Evolutionary conservation across 1,140 invertebrate species (phyloP), one percentile per base, ranked within the genome.

Genomic region (Drosophila prosaltans): DNA sequence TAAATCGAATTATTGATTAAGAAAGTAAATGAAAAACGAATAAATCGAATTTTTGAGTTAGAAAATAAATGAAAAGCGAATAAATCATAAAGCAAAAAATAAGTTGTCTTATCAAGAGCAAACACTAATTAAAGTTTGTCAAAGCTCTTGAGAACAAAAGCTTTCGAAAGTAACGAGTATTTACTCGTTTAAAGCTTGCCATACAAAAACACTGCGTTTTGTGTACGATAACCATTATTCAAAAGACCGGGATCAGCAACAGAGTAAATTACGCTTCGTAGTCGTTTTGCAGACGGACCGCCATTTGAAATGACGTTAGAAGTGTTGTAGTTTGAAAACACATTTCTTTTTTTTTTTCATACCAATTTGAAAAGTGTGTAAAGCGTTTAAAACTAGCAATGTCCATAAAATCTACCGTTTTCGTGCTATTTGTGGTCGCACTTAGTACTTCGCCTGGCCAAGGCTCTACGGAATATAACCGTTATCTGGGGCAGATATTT

Each of bases 401-500:
- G 83, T 65, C 65, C 43, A 21, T 36, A 28, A 74, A 63, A 28
- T 54, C 67, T 16, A 10, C 80, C 6, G 10, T 65, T n/a, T 41
- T 45, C 16, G 62, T 70, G 43, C 24, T 83, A 11, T 32, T 75
- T 40, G 39, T 89, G 2, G 58, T 69, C 1, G 43, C 59, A 2
- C 68, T 70, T 4, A 41, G 28, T 26, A 26, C 21, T 26, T 51
- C 45, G 8, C 45, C 54, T 0, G 54, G 24, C 2, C 43, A 70
- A 11, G 69, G 72, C 51, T 79, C 90, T 11, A 85, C 68, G 41
- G 90, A 92, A 65, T 92, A 92, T 67, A 92, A 90, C 74, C 81
- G 85, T 41, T 92, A 92, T 77, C 77, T 92, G 74, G 70, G 80
- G 61, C 85, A 91, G 71, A 94, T 95, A 78, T 95, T 95, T 78